Conservation (phyloP, 2,888 invertebrate species). For the Lydus trimaculatus region DNA sequence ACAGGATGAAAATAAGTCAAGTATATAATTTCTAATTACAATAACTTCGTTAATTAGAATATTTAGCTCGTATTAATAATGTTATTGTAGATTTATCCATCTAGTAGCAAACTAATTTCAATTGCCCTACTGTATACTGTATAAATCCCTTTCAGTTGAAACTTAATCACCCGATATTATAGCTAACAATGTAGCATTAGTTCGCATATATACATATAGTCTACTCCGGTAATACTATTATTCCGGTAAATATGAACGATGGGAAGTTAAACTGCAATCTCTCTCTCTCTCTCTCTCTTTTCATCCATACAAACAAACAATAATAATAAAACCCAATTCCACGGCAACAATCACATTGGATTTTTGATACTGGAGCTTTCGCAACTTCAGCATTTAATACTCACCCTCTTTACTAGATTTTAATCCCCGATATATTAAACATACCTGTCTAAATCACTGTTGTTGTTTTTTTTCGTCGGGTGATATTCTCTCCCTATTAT, state of each 20-base stretch:
- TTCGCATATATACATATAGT: background rate
- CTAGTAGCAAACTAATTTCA: background rate
- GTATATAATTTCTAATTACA: background rate
- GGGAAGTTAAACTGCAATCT: slow-evolving; percentile 42
- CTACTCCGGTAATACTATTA: slow-evolving; percentile 42
- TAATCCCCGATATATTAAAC: slow-evolving; percentile 69
- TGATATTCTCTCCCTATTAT: background rate
- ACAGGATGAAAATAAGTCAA: background rate
- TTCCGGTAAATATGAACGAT: slow-evolving; percentile 48
- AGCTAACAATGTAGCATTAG: slow-evolving; percentile 10
- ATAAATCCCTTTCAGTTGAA: background rate
- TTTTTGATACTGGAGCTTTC: slow-evolving; percentile 16
- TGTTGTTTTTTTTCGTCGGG: background rate
- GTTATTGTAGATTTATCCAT: slow-evolving; percentile 5
- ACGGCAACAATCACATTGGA: slow-evolving; percentile 18
- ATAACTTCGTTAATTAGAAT: background rate
- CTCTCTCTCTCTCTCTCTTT: no score
- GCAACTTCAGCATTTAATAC: slow-evolving; percentile 23
- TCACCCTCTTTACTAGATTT: slow-evolving; percentile 11
- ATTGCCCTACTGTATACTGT: background rate
- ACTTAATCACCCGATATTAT: background rate
- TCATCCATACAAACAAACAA: slow-evolving; percentile 21
- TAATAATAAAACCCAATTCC: background rate
- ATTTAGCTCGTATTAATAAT: background rate
- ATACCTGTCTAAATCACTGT: slow-evolving; percentile 61